Base-by-base conservation (phyloP, 2,888 invertebrate species). In the Kuschelorhynchus macadamiae region DNA sequence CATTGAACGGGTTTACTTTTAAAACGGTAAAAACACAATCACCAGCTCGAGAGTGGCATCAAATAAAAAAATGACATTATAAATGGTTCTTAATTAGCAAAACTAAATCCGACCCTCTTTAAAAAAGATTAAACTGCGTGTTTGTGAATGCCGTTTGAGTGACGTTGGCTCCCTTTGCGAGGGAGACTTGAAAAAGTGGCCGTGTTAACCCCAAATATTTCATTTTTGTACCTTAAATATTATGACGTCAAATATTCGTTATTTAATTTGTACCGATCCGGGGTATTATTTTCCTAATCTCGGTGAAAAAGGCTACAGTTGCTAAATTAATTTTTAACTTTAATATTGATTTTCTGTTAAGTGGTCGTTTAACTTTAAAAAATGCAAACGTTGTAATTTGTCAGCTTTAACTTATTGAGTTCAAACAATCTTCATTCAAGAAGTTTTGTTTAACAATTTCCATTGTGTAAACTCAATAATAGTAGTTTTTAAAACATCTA, bases 21-120 rank as follows among this genome's bases (percentile, higher is more conserved):
- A 18, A 44, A 16, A 44, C 44, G 18, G 44, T 7, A 44, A 44
- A 44, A 44, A 44, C 44, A 17, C 44, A 44, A 18, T 39, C 41
- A 52, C 47, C 11, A 49, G 18, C 55, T 18, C 41, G 11, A 46
- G 25, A 67, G 67, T 32, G 60, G 52, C 49, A 44, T 56, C 75
- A 77, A 81, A 81, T 81, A 79, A 81, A 82, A 81, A 83, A 83
- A 83, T 83, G 82, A 83, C 82, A 78, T 82, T 81, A 80, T 83
- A 83, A 83, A 83, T 82, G 83, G 82, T 82, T 82, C 83, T 83
- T 83, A 83, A 83, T 83, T 83, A 83, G 83, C 77, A 80, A 25
- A 81, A 82, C 82, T 82, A 82, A 83, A 82, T 81, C 81, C 79
- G 76, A 81, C 82, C 82, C 82, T 83, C 82, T 83, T 83, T 81